Evolutionary conservation across 2,113 vertebrate genomes (phyloP), one percentile per base, ranked within the genome.

Genomic region (Agapornis roseicollis): DNA sequence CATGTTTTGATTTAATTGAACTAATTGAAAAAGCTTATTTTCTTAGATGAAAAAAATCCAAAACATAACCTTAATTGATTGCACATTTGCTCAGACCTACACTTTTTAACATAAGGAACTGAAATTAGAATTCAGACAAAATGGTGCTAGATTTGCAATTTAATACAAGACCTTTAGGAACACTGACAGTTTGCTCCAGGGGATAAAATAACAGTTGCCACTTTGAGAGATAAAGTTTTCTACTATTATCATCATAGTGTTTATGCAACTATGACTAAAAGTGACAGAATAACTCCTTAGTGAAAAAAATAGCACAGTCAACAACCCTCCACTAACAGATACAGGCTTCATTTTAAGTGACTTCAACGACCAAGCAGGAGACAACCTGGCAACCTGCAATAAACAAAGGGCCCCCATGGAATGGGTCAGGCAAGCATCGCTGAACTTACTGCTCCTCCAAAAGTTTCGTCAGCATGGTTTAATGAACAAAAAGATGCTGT

Each of bases 161-260:
- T 91, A 58, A 89, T 47, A 47, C 17, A 47, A 80, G 82, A 92
- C 90, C 82, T 96, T 94, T 83, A 90, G 56, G 82, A 83, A 88
- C 91, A 72, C 47, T 96, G 82, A 80, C 91, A 93, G 85, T 77
- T 95, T 83, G 79, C 89, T 96, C 33, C 14, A 27, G 90, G 90
- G 80, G 28, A 85, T 88, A 74, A 90, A 94, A 88, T 63, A 95
- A 52, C 64, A 83, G 74, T 83, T 91, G 39, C 63, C 68, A 80
- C 90, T 86, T 86, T 74, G 90, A 85, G 68, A 93, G 69, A 91
- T 55, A 80, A 89, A 74, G 47, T 89, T 85, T 88, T n/a, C 46
- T 74, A 4, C 55, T 70, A 47, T 91, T 80, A 80, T 80, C 42
- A 60, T 91, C 12, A 19, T 46, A 90, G 44, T 37, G 55, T 83